Evolutionary conservation across 2,113 vertebrate genomes (phyloP), one percentile per base, ranked within the genome.

Genomic region (Fregata magnificens): DNA sequence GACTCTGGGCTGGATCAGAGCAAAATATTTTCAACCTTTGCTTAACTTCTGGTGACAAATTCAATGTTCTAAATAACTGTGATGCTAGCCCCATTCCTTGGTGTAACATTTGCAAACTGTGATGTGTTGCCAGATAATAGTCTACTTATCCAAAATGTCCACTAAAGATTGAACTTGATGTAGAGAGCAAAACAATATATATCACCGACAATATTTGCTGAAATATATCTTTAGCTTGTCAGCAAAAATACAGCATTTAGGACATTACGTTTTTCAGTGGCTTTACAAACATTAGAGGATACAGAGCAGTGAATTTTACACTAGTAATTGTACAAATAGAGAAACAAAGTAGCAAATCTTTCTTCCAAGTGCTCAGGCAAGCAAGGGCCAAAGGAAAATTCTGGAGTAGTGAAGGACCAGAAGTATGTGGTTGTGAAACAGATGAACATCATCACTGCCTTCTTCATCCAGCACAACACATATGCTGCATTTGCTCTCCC

Each of bases 401-500:
- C 79, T 80, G 66, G 44, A 61, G 36, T 28, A 62, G n/a, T 29
- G 34, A 82, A 87, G 55, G 56, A 74, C 38, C 32, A 74, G 73
- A 71, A 62, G 16, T 36, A 50, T 26, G 36, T 62, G n/a, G 22
- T 22, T 87, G 22, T 71, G 72, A 77, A 93, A 47, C 22, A 11
- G 6, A 4, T 36, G 25, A 58, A 44, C 36, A 31, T 3, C 79
- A 42, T 1, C 11, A 2, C 20, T 80, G 61, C 45, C 32, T 32
- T 85, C 58, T 87, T 53, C 52, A 53, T 88, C 56, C 58, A 58
- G 63, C 79, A 18, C 29, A 53, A 3, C 24, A 61, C 79, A 69
- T 16, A 8, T 0, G 0, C 76, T 91, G 72, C 59, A 4, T 38
- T 40, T n/a, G 11, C 61, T 63, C 8, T 84, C 18, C n/a, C 42